Percentiles rank a stretch among this genome's conserved stretches.
These are phyloP conservation scores for Aramus guarauna DNA, from an alignment of 2,113 vertebrate genomes.

Conservation along the genomic window DNA sequence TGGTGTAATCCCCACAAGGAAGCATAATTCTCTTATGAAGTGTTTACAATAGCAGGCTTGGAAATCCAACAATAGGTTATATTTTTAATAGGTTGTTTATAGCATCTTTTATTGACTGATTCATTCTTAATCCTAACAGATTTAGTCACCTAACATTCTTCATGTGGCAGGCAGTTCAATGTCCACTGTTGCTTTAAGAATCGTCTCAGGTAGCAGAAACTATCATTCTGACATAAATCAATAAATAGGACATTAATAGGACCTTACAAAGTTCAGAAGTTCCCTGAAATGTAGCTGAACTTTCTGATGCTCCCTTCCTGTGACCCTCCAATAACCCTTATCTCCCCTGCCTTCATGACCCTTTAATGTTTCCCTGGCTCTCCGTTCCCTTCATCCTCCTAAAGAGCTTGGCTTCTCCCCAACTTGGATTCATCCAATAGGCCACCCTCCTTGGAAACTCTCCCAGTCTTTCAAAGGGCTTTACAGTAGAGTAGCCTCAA, in stretches of 20 bases:
- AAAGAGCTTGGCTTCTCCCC: not conserved
- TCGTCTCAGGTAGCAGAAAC: constrained; percentile 6
- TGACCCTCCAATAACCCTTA: constrained; percentile 11
- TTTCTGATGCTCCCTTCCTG: not conserved
- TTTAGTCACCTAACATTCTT: constrained; percentile 39
- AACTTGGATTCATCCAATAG: not conserved
- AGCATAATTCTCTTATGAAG: constrained; percentile 56
- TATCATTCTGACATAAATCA: not conserved
- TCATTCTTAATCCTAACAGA: constrained; percentile 41
- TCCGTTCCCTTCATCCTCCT: not conserved
- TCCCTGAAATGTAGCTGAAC: constrained; percentile 24
- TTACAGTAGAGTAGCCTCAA: not conserved
- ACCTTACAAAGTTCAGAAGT: constrained; percentile 19
- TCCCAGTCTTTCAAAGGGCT: constrained; percentile 19
- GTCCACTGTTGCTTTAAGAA: constrained; percentile 19
- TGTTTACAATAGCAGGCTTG: constrained; percentile 57
- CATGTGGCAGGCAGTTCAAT: not conserved
- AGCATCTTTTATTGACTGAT: constrained; percentile 46
- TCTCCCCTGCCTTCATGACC: not conserved
- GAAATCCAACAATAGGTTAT: constrained; percentile 53
- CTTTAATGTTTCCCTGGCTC: constrained; percentile 32
- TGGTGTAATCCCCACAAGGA: constrained; percentile 60
- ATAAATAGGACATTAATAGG: not conserved
- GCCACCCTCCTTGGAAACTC: constrained; percentile 3
- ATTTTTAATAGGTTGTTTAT: constrained; percentile 62